Conservation (phyloP, 35 echinoderm and acorn worm genomes). For the Heliocidaris tuberculata region DNA sequence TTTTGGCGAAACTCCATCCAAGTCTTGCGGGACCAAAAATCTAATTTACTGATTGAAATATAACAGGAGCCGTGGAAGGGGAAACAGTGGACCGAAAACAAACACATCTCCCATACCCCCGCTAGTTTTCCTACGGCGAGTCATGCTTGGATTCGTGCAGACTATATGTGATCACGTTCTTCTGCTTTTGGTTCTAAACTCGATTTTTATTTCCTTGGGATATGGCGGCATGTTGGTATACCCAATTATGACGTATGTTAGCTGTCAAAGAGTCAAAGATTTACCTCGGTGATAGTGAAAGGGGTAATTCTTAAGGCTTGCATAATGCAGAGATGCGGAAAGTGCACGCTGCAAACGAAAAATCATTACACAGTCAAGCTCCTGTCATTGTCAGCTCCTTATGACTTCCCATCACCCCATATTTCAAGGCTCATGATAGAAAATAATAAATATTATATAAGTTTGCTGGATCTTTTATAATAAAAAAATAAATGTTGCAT, state of each 20-base stretch:
- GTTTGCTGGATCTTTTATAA: too few relatives aligned
- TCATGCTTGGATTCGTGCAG: not conserved
- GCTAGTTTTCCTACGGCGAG: not conserved
- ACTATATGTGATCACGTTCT: not conserved
- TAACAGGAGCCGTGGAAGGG: constrained; percentile 13
- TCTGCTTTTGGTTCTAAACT: not conserved
- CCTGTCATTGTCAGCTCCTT: too few relatives aligned
- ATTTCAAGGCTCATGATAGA: too few relatives aligned
- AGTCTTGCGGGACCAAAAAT: constrained; percentile 10
- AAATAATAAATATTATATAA: too few relatives aligned
- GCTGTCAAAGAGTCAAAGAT: constrained; percentile 2
- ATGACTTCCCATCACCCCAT: too few relatives aligned
- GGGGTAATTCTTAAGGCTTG: not conserved
- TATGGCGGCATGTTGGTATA: not conserved
- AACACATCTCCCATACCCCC: not conserved
- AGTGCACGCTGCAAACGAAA: not conserved
- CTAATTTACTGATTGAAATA: constrained; percentile 19
- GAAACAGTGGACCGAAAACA: constrained; percentile 4
- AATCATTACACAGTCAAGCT: too few relatives aligned
- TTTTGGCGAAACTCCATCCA: constrained; percentile 1
- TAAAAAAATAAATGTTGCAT: too few relatives aligned
- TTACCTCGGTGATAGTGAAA: not conserved
- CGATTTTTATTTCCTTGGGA: not conserved
- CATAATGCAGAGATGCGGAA: not conserved
- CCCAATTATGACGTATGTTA: constrained; percentile 11